Evolutionary conservation across 2,113 vertebrate genomes (phyloP), one percentile per base, ranked within the genome.

Genomic region (Solenodon paradoxus): DNA sequence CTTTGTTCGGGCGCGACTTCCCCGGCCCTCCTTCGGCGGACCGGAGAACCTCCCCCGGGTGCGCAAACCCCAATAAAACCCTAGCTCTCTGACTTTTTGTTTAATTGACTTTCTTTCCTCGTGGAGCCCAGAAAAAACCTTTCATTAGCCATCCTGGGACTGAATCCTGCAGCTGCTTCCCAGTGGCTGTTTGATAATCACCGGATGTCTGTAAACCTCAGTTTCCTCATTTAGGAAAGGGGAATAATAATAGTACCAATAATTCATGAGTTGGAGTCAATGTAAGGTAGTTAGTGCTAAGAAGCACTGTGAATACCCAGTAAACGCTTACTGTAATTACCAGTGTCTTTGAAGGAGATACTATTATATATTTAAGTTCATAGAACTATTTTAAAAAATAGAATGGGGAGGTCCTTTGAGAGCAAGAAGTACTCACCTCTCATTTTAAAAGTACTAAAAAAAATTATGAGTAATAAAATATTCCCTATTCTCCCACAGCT

Each of bases 261-360:
- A 28, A 40, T 13, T 92, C 53, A 51, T 74, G 64, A 78, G 32
- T n/a, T 57, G 30, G 16, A 24, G 16, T 90, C 71, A 53, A 12
- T 30, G 12, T 51, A 77, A 87, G 69, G n/a, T 64, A 38, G 32
- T 85, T 28, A 30, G 40, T 16, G 51, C 38, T 24, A 1, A 32
- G 32, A 4, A 53, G 45, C n/a, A n/a, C 55, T 8, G 7, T 49
- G 51, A 55, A 30, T 68, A 2, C 32, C 11, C 49, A 82, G 5
- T 35, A 66, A 61, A 72, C 38, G 11, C 49, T 77, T 69, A 38
- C 45, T 47, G 71, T 30, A 59, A 81, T 88, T n/a, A 85, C n/a
- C 35, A 61, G 72, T 53, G 20, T 32, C 94, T 88, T 75, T 38
- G 88, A 94, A 92, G 88, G 53, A 64, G 8, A 81, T 19, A 57